Conservation (phyloP, 2,888 invertebrate species). For the Theretra japonica region DNA sequence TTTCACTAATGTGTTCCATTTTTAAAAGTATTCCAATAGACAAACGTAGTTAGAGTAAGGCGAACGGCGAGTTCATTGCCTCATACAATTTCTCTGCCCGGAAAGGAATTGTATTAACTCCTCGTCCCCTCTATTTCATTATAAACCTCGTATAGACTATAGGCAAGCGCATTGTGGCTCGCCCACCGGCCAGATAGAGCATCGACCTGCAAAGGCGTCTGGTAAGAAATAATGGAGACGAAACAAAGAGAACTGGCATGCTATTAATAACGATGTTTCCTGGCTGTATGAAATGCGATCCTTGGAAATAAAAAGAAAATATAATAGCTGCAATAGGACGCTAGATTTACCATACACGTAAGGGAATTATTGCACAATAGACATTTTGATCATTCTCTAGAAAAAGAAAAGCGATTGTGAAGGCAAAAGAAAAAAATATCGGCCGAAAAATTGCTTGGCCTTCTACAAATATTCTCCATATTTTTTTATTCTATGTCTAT, state of each 20-base stretch:
- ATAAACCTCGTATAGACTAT: neutral
- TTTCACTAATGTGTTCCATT: no score
- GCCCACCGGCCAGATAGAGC: constrained; percentile 6
- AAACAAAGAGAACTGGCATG: neutral
- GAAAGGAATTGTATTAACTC: constrained; percentile 6
- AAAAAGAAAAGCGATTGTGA: no score
- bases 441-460: no score
- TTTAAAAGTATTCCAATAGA: neutral
- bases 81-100: neutral
- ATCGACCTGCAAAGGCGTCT: constrained; percentile 3
- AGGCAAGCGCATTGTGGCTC: neutral
- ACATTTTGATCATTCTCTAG: no score
- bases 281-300: neutral
- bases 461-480: no score
- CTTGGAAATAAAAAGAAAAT: neutral
- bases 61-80: neutral
- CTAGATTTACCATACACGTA: neutral
- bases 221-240: neutral
- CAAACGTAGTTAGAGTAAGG: neutral
- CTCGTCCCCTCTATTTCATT: neutral
- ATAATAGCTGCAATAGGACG: neutral
- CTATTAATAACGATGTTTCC: neutral
- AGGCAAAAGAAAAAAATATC: no score
- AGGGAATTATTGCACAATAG: no score
- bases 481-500: no score